Base-by-base conservation (phyloP, 2,888 invertebrate genomes). In the Trissolcus japonicus region DNA sequence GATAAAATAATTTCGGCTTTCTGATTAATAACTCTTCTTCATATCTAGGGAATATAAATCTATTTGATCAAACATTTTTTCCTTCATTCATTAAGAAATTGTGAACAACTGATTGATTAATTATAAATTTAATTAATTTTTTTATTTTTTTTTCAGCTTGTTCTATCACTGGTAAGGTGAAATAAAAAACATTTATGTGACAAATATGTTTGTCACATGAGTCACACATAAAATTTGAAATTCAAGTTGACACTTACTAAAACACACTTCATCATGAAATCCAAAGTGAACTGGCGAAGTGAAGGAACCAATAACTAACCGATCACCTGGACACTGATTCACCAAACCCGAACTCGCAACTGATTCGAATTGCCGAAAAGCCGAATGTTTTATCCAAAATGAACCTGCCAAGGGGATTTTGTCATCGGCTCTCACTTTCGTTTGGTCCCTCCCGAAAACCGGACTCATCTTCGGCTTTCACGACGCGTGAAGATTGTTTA, bases 361-460 rank as follows among this genome's bases (percentile, higher is more conserved):
- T 73, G 73, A 73, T 63, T 40, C n/a, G 65, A 46, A 7, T 51
- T 14, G 14, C 46, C 59, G n/a, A 59, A 65, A 53, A 59, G 14
- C 11, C 57, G 65, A 72, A 65, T 63, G 72, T 72, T 72, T 72
- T 72, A 63, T 72, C 53, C 73, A 48, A 73, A 73, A 72, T 25
- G 55, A 57, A 4, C 40, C 40, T 50, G 11, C 43, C 69, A 56
- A 35, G 40, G 53, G 13, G 29, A 50, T 69, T 69, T 69, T 55
- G 50, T 68, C 29, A n/a, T 46, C 9, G 43, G 56, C 68, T 71
- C 63, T 71, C 73, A 73, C 72, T 73, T 73, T 73, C 72, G 50
- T 65, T 65, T n/a, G 53, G 55, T 65, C 29, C 65, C 65, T 66
- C 55, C 73, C 73, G 55, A 73, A 73, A 65, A 50, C 48, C 60